Evolutionary conservation across 2,113 vertebrate genomes (phyloP).

Genomic region (Tonatia bakeri): DNA sequence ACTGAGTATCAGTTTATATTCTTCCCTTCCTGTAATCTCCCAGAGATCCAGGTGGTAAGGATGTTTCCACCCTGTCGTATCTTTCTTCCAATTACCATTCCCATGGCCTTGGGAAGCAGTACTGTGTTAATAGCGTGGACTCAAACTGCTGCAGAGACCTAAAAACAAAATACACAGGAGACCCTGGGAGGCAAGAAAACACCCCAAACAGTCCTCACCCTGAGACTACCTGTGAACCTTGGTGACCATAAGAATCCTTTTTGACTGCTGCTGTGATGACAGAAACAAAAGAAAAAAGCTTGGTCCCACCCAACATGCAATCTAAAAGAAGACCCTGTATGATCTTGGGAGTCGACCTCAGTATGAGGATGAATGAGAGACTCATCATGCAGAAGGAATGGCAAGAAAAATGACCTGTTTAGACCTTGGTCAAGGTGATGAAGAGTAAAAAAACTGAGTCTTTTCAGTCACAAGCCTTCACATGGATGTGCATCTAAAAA

Average conservation of each 20-base stretch:
- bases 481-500: neutral
- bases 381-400: neutral
- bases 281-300: neutral
- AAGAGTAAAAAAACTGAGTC: neutral
- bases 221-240: neutral
- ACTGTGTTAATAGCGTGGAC: neutral
- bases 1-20: neutral
- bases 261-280: neutral
- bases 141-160: neutral
- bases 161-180: neutral
- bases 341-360: neutral
- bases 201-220: neutral
- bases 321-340: neutral
- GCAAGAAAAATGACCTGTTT: neutral
- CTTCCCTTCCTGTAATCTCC: neutral
- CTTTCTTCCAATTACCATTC: neutral
- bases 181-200: neutral
- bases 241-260: neutral
- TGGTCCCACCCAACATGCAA: neutral
- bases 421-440: neutral
- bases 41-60: neutral
- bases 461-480: neutral
- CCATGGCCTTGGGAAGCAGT: neutral
- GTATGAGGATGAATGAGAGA: neutral
- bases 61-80: neutral